Evolutionary conservation across 2,888 invertebrate genomes (phyloP), one percentile per base, ranked within the genome.

Genomic region (Epinotia brunnichana): DNA sequence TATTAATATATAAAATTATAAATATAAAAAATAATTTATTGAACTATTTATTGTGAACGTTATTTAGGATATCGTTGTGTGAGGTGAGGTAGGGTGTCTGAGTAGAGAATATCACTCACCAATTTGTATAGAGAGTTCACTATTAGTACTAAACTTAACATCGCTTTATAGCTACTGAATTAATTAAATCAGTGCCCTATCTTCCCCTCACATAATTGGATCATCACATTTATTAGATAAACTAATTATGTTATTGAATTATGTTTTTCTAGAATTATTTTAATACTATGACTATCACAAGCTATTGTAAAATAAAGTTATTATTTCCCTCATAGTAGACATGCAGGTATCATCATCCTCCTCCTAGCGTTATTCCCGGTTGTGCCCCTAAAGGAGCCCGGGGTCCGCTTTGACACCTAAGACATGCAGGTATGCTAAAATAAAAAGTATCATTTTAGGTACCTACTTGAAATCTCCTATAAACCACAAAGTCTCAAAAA

Each of bases 31-130:
- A 56, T 71, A 71, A 68, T 67, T 72, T 72, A 72, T 72, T 72
- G 13, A 68, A 62, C 54, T 68, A 72, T 72, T 72, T 72, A 72
- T 72, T 68, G 67, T 71, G 66, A 61, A 67, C 61, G 67, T 73
- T 69, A 69, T 62, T 63, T 57, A 51, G 44, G 15, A 24, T 17
- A n/a, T 48, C 15, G 54, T 63, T 51, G 13, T 53, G 35, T 56
- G 67, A 39, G 44, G 72, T 19, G 29, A 44, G 61, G 53, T 21
- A 0, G 1, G 48, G 48, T 5, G 21, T 1, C 35, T 35, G 21
- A 24, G 9, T 7, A 35, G 9, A 35, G 9, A 35, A 9, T 35
- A 35, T 9, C 35, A 35, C 35, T 35, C 35, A 35, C 35, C 7
- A 9, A 35, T 9, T 35, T 35, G 35, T 35, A 35, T 35, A 35